Evolutionary conservation across 2,888 invertebrate species (phyloP), one percentile per base, ranked within the genome.

Genomic region (Melanargia galathea): DNA sequence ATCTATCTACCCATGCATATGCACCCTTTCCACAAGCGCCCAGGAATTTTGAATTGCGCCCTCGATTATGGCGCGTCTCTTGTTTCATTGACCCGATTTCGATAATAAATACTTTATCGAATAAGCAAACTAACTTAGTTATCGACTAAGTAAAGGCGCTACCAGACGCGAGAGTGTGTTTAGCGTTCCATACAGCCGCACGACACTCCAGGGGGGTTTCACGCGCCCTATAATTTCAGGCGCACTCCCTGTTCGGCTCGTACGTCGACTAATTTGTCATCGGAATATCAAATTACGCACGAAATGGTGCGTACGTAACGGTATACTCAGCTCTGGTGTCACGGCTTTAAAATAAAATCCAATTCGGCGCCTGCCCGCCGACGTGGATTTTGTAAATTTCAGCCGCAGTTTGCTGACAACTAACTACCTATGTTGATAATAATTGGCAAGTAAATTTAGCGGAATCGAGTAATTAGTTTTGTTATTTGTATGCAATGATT

Each of bases 251-350:
- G 78, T 77, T 67, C 68, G 77, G 77, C 75, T 78, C 82, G 83
- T 78, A 78, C 79, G 80, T 78, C 78, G 82, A 86, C 87, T 87
- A 90, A 90, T 90, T 90, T 90, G 89, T 90, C 90, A 90, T 84
- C 82, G 82, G 84, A 86, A 89, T 90, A 90, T 90, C 89, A 87
- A 90, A 90, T 90, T 87, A 90, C 88, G 82, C 82, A 80, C 81
- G 84, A 87, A 90, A 89, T 87, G 84, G 85, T 84, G 82, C 83
- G 88, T 82, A 86, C 83, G 88, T 83, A 86, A 87, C 86, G 78
- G 83, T 83, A 88, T 76, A 84, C 82, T 78, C 80, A 71, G 79
- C 78, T 81, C 76, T 75, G 76, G 83, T 83, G 82, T 77, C 82
- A 77, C 73, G 75, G 77, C 82, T 87, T 87, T 82, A 83, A 89